These are phyloP conservation scores for Bombycilla garrulus DNA, from an alignment of 2,113 vertebrate genomes.

Conservation along the genomic window DNA sequence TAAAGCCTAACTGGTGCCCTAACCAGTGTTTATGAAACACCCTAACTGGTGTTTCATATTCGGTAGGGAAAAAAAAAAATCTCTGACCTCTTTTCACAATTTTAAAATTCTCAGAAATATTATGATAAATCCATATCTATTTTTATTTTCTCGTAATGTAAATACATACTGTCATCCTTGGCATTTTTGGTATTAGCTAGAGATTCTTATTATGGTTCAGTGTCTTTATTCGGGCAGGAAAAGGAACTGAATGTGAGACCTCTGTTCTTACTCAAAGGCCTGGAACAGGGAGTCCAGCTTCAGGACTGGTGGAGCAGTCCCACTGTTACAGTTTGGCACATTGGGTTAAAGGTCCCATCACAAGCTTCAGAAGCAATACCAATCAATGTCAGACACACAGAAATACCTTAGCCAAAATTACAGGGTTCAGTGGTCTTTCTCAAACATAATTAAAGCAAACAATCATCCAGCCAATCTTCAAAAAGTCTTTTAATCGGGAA, in stretches of 20 bases:
- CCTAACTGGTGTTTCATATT: not conserved
- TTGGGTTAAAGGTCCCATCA: conserved; percentile 55
- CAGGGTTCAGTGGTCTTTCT: not conserved
- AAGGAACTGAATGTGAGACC: not conserved
- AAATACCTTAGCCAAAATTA: not conserved
- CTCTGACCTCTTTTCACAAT: not conserved
- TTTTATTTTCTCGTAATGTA: not conserved
- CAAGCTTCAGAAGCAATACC: conserved; percentile 47
- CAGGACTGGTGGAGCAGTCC: not conserved
- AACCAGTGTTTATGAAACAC: too few relatives aligned
- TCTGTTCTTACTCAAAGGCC: not conserved
- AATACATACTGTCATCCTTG: not conserved
- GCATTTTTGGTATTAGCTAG: not conserved
- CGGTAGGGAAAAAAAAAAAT: not conserved
- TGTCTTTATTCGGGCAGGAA: conserved; percentile 5
- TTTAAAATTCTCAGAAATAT: not conserved
- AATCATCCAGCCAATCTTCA: not conserved
- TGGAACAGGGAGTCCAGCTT: conserved; percentile 10
- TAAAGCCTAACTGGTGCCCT: not conserved
- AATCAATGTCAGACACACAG: conserved; percentile 39
- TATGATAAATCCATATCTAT: not conserved
- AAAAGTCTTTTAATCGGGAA: not conserved
- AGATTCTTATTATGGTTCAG: not conserved
- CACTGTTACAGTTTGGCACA: not conserved
- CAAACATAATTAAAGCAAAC: conserved; percentile 13